Conservation (phyloP, 2,113 vertebrate species). For the Alectura lathami region DNA sequence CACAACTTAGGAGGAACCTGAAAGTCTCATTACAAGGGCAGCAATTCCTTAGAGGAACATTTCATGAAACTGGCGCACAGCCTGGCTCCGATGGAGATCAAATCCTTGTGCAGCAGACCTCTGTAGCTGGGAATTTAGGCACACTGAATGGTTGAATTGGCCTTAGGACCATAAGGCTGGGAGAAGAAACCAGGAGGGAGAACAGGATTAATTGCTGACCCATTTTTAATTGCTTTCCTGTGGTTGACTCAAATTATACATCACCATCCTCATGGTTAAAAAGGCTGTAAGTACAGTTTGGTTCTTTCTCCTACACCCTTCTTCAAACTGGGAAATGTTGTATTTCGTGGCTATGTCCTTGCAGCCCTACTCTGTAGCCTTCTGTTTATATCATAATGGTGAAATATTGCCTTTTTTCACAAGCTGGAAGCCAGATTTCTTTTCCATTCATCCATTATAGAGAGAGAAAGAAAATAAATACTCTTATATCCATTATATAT, state of each 20-base stretch:
- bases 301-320: not conserved
- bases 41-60: not conserved
- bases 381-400: conserved; percentile 29
- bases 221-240: not conserved
- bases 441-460: not conserved
- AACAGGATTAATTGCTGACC: not conserved
- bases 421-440: conserved; percentile 25
- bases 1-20: not conserved
- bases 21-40: not conserved
- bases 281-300: not conserved
- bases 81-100: not conserved
- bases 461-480: conserved; percentile 23
- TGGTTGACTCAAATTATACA: not conserved
- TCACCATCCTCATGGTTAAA: not conserved
- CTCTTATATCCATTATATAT: conserved; percentile 29
- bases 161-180: not conserved
- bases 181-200: fast-evolving
- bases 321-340: not conserved
- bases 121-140: not conserved
- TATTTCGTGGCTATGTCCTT: not conserved
- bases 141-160: fast-evolving
- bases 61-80: not conserved
- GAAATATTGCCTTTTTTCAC: not conserved
- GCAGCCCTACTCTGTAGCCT: not conserved
- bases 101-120: not conserved